Evolutionary conservation across 2,113 vertebrate genomes (phyloP).

Genomic region (Peromyscus polionotus): DNA sequence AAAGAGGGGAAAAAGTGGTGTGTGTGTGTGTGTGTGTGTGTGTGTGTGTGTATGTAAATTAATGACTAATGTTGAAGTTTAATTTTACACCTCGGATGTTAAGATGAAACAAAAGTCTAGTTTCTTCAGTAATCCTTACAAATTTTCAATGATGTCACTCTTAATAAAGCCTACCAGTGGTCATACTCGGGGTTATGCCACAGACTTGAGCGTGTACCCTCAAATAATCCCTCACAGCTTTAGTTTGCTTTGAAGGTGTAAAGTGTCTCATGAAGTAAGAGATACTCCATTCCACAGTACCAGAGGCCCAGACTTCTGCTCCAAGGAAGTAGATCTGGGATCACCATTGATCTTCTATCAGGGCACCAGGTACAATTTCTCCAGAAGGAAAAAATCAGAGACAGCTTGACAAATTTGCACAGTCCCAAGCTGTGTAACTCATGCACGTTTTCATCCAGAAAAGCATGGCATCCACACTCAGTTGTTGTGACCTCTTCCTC

Average conservation of each 20-base stretch:
- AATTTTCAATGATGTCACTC: not conserved
- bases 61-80: not conserved
- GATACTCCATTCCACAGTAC: not conserved
- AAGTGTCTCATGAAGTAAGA: conserved; percentile 8
- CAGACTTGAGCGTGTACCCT: not conserved
- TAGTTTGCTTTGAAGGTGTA: conserved; percentile 54
- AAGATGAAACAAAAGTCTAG: not conserved
- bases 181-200: not conserved
- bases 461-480: not conserved
- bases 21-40: no score
- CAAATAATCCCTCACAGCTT: conserved; percentile 28
- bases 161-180: not conserved
- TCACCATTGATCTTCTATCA: not conserved
- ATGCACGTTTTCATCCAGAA: not conserved
- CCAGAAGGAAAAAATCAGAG: conserved; percentile 56
- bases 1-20: not conserved
- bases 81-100: not conserved
- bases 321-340: conserved; percentile 15
- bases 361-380: conserved; percentile 40
- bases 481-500: not conserved
- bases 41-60: no score
- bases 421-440: not conserved
- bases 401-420: not conserved
- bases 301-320: conserved; percentile 16
- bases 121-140: not conserved